Base-by-base conservation (phyloP, 2,113 vertebrate genomes). In the Mormyrus lacerda region DNA sequence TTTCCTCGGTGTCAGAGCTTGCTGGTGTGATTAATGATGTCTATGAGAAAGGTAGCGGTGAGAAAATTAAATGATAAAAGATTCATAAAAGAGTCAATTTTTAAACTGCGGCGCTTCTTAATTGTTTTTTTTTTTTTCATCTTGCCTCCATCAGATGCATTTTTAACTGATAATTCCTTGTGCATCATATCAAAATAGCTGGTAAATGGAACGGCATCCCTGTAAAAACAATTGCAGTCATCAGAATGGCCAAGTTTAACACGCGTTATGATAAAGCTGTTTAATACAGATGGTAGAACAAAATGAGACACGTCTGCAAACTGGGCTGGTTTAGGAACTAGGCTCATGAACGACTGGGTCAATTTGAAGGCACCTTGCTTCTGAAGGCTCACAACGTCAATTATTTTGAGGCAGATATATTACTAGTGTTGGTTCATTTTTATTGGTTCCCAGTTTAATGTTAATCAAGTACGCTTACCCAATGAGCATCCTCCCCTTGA, bases 61-160 rank as follows among this genome's bases (percentile, higher is more conserved):
- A 89, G 79, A 89, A 89, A 89, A 89, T 84, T 84, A 61, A 89
- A 89, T 61, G 76, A 53, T 84, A 53, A 83, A 84, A 55, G 53
- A 61, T 89, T 89, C 79, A 89, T 89, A 55, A 85, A 87, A 65
- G 39, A 65, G 55, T 61, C 87, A 1, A 61, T 87, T 87, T 89
- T 61, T 89, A 42, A 84, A 89, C 88, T 61, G 79, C 11, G 31
- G 44, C 3, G 51, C 53, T 11, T 15, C 50, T 58, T 53, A 85
- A 89, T 58, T 55, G 79, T 83, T 85, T 89, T 58, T 48, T 82
- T 48, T 82, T 47, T 89, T 89, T 39, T 8, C 13, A 50, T 85
- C 51, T 15, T 19, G 19, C 21, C 44, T 45, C 8, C 24, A 47
- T 84, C 82, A 51, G 42, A 44, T 35, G 31, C 39, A 55, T 84